Conservation (phyloP, 2,797 vertebrate species). For the Gymnoscopelus braueri region DNA sequence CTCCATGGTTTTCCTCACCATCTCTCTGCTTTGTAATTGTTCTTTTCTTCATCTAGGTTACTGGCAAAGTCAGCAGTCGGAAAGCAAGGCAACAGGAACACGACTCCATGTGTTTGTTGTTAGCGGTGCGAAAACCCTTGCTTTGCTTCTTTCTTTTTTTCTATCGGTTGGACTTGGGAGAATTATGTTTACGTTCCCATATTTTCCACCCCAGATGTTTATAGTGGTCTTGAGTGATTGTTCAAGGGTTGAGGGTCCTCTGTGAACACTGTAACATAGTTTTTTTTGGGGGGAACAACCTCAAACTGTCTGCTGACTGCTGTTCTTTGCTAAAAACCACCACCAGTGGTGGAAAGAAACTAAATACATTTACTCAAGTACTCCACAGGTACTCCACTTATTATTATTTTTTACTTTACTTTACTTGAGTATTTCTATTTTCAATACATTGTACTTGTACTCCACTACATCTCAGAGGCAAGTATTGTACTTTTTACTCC, state of each 20-base stretch:
- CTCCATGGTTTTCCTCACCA: background rate
- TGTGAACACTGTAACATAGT: slow-evolving; percentile 10
- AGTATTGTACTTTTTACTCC: background rate
- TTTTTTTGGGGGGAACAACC: slow-evolving; percentile 13
- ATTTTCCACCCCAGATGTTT: slow-evolving; percentile 68
- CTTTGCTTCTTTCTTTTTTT: slow-evolving; percentile 25
- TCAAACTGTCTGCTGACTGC: slow-evolving; percentile 14
- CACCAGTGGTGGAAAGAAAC: background rate
- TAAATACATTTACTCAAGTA: background rate
- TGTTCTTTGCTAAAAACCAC: slow-evolving; percentile 7
- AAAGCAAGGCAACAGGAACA: slow-evolving; percentile 35
- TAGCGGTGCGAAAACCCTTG: slow-evolving; percentile 44
- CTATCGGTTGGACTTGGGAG: slow-evolving; percentile 45
- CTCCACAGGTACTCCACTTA: too few relatives aligned
- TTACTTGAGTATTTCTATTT: background rate
- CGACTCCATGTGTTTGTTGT: slow-evolving; percentile 73
- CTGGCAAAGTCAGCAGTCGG: slow-evolving; percentile 24
- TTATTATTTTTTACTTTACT: too few relatives aligned
- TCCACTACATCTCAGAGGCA: too few relatives aligned
- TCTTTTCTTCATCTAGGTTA: slow-evolving; percentile 30
- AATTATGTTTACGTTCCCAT: slow-evolving; percentile 50
- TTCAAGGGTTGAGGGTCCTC: slow-evolving; percentile 31
- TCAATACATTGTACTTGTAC: background rate
- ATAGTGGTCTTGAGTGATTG: slow-evolving; percentile 30
- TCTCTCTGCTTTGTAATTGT: slow-evolving; percentile 22